Base-by-base conservation (phyloP, 2,888 invertebrate species). In the Diarsia rubi region DNA sequence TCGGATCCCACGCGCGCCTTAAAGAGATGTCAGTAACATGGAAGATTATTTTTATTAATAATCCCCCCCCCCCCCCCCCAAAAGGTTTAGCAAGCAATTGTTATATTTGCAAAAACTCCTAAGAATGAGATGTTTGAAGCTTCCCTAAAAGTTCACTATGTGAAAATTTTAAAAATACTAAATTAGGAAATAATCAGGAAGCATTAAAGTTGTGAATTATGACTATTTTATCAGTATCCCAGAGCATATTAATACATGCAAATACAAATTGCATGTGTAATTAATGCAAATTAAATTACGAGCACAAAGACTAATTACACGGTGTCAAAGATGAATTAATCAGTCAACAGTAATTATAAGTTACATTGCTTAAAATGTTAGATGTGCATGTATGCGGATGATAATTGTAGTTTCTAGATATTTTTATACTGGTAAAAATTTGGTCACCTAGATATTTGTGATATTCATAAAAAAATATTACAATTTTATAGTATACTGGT, bases 221-320 rank as follows among this genome's bases (percentile, higher is more conserved):
- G 73, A 81, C 64, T 73, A 78, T 68, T 75, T 70, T 81, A 71
- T 70, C 73, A 82, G 75, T 73, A 79, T 81, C 77, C 80, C 69
- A 75, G 73, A 82, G 83, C 69, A 79, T 86, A 87, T 87, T 88
- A 88, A 88, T 88, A 54, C 77, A 92, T 90, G 90, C 89, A 88
- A 91, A 92, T 90, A 79, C 83, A 86, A 89, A 90, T 84, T 82
- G 86, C 85, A 84, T 88, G 83, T 83, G 90, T 89, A 91, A 92
- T 94, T 92, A 90, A 93, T 93, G 92, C 88, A 89, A 92, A 93
- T 91, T 89, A 91, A 91, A 92, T 92, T 92, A 90, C 87, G 79
- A 73, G 84, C 88, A 77, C 79, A 78, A 80, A 84, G 77, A 78
- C 80, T 92, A 90, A 92, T 92, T 89, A 90, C 90, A 91, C 69